Base-by-base conservation (phyloP, 2,113 vertebrate genomes). In the Cyprinodon variegatus region DNA sequence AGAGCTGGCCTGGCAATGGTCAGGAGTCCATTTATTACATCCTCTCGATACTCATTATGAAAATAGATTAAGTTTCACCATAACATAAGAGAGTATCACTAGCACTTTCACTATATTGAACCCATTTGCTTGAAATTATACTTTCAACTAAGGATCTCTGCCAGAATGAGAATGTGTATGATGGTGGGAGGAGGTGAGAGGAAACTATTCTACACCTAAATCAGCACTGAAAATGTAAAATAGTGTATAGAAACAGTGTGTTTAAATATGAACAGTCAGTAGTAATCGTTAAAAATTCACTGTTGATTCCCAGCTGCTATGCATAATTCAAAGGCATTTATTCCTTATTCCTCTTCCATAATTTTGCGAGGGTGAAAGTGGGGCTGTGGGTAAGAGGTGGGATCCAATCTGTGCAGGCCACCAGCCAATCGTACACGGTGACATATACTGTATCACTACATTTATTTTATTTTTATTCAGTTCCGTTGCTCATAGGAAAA, bases 51-150 rank as follows among this genome's bases (percentile, higher is more conserved):
- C 37, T 65, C 15, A 72, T 77, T 75, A 69, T 53, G 36, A 64
- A 57, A 73, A 62, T 46, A 61, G 53, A 75, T 81, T 78, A 65
- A 76, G 65, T 67, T 78, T 68, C 74, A 67, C 15, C 14, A 61
- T 66, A 70, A 36, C 70, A 75, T 66, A 61, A 53, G 60, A 74
- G n/a, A 46, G 61, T 62, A 72, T 74, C 64, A 72, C 65, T 61
- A 77, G 68, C 59, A 75, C 48, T 70, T 74, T 41, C 48, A 59
- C 29, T 29, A 75, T 75, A 79, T 77, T 75, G 73, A 82, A 61
- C 15, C 8, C 0, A 61, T 77, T 72, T 84, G 12, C 72, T 69
- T 77, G 4, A 72, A 72, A 41, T 65, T 65, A 12, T 6, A 63
- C 17, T 63, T 39, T 63, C 36, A 39, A 39, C 6, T 38, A 60